Conservation (phyloP, 1,140 invertebrate species). For the Trichogramma pretiosum region DNA sequence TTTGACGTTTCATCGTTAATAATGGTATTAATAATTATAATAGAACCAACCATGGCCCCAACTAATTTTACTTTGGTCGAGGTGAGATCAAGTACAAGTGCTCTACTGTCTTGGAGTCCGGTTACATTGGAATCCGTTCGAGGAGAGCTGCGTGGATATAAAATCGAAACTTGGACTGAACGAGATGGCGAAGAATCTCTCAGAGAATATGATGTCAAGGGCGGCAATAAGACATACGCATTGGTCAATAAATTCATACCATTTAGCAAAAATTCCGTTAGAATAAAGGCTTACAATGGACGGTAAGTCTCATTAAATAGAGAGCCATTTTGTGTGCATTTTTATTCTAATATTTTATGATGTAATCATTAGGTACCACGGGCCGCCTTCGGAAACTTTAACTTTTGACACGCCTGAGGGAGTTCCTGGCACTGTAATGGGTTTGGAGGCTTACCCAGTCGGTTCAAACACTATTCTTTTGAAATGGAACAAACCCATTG, state of each 20-base stretch:
- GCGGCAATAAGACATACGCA: conserved; percentile 59
- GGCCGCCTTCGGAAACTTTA: conserved; percentile 77
- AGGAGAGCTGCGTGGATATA: conserved; percentile 93
- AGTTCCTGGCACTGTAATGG: conserved; percentile 78
- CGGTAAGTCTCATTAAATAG: conserved; percentile 31
- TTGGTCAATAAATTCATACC: conserved; percentile 82
- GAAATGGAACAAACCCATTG: conserved; percentile 84
- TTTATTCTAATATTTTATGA: conserved; percentile 14
- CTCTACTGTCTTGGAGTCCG: conserved; percentile 74
- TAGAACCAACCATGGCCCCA: conserved; percentile 70
- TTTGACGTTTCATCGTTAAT: neutral
- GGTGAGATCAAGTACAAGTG: conserved; percentile 64
- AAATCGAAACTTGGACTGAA: conserved; percentile 92
- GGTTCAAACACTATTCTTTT: conserved; percentile 83
- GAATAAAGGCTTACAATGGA: conserved; percentile 85
- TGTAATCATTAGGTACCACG: conserved; percentile 56
- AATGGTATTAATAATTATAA: conserved; percentile 24
- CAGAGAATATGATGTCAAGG: conserved; percentile 71
- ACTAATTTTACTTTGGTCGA: conserved; percentile 73
- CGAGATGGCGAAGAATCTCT: conserved; percentile 62
- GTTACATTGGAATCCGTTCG: conserved; percentile 66
- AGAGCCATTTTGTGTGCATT: neutral
- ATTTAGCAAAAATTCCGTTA: conserved; percentile 80
- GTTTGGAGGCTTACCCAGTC: conserved; percentile 73
- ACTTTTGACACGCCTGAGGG: conserved; percentile 87